Evolutionary conservation across 2,888 invertebrate genomes (phyloP), one percentile per base, ranked within the genome.

Genomic region (Ernsta delagoae): DNA sequence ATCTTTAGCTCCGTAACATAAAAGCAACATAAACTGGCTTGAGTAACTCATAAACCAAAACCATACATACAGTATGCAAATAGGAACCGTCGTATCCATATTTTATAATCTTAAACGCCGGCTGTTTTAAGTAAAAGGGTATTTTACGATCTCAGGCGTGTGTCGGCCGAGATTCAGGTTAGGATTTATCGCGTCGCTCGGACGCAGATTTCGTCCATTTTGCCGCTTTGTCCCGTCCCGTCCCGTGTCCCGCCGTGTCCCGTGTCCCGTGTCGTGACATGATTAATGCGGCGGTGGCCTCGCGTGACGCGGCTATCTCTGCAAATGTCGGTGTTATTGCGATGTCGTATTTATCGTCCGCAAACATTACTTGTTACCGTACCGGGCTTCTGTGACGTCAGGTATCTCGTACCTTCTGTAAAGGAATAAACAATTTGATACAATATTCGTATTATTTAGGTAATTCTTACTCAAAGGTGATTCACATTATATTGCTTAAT

Each of bases 251-350:
- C 39, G 24, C 43, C 56, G 36, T 59, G 34, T 53, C 50, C 24
- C 31, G 31, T 50, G 34, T 53, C 50, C 62, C n/a, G 31, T 50
- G 66, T 62, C 61, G 36, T n/a, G 68, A 62, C 62, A 59, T 68
- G 68, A 68, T 62, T 62, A 68, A 68, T 68, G 57, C 57, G 56
- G 41, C 53, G 34, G 66, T 60, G 43, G 41, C 53, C 53, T 61
- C 45, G 16, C 67, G 67, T 12, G 60, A 41, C 60, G 48, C 48
- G 48, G 48, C 48, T 59, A 53, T 60, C 59, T 66, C 61, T 12
- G 39, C 56, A 11, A 50, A 41, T 12, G 60, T 24, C 12, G 31
- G 24, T 9, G 41, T 61, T 56, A 48, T 56, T 36, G 45, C 54
- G 36, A 45, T 43, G 34, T 54, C 34, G 36, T 67, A 60, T 66